These are phyloP conservation scores for Mesoclemmys tuberculata DNA, from an alignment of 2,113 vertebrate species.

Conservation along the genomic window DNA sequence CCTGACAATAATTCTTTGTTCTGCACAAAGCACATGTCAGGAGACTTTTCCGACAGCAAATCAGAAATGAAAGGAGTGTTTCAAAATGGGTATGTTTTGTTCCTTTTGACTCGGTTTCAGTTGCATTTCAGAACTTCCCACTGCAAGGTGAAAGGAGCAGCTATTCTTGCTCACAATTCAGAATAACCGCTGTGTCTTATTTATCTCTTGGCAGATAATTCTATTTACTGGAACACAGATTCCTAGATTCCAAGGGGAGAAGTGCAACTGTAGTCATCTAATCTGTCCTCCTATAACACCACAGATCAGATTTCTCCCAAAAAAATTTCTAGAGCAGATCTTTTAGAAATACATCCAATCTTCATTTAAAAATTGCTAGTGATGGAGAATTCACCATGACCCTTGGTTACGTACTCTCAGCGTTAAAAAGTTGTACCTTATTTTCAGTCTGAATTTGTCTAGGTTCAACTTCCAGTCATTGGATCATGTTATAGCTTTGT, in stretches of 20 bases:
- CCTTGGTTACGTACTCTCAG: background rate
- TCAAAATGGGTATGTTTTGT: background rate
- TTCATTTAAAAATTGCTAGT: background rate
- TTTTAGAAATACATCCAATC: background rate
- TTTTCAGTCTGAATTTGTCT: background rate
- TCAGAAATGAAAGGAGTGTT: background rate
- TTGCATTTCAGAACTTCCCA: background rate
- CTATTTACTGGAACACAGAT: background rate
- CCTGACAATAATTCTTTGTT: background rate
- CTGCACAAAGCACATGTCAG: background rate
- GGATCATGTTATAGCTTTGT: background rate
- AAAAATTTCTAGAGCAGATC: background rate
- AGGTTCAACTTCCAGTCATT: background rate
- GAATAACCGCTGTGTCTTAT: fast-evolving
- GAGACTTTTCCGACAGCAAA: background rate
- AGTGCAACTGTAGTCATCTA: background rate
- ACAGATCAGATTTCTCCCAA: background rate
- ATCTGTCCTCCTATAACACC: background rate
- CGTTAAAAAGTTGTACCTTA: background rate
- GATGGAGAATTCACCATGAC: background rate
- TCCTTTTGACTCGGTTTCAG: background rate
- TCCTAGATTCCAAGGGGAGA: background rate
- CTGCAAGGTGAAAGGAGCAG: background rate
- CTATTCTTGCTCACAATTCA: background rate
- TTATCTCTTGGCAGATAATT: background rate